These are phyloP conservation scores for Melieria omissa DNA, from an alignment of 2,888 invertebrate genomes.

Conservation along the genomic window DNA sequence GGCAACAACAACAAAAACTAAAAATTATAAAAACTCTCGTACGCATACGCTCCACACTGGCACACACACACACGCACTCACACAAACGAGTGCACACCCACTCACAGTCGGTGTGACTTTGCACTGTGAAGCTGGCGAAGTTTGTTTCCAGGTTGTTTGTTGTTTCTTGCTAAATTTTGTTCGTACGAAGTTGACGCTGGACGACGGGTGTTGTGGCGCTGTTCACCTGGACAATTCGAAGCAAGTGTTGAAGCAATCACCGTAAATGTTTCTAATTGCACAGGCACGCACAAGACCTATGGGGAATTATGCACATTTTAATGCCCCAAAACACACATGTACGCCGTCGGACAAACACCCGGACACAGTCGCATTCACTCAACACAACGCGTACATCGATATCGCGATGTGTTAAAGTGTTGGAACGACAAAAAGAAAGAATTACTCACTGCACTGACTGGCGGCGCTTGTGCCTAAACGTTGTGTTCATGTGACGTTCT, in stretches of 20 bases:
- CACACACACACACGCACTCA: not conserved
- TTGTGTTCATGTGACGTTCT: too few relatives aligned
- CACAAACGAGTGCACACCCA: not conserved
- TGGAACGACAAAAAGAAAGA: too few relatives aligned
- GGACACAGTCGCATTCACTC: too few relatives aligned
- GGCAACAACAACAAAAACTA: not conserved
- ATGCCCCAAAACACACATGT: too few relatives aligned
- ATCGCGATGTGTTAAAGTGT: too few relatives aligned
- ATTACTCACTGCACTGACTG: too few relatives aligned
- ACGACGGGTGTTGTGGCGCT: slow-evolving; percentile 9
- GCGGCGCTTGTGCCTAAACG: too few relatives aligned
- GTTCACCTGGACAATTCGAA: slow-evolving; percentile 27
- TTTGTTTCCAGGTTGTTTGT: not conserved
- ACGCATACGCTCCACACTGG: not conserved
- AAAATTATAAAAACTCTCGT: too few relatives aligned
- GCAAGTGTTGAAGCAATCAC: slow-evolving; percentile 41
- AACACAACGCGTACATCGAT: too few relatives aligned
- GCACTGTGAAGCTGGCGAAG: not conserved
- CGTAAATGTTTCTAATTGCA: slow-evolving; percentile 34
- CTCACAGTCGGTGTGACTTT: not conserved
- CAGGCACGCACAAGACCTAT: not conserved
- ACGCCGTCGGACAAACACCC: too few relatives aligned
- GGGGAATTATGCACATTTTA: too few relatives aligned
- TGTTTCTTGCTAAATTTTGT: not conserved
- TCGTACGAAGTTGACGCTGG: not conserved